phyloP scores from a whole-genome alignment of 2,888 invertebrate genomes.

The Serripes groenlandicus region DNA sequence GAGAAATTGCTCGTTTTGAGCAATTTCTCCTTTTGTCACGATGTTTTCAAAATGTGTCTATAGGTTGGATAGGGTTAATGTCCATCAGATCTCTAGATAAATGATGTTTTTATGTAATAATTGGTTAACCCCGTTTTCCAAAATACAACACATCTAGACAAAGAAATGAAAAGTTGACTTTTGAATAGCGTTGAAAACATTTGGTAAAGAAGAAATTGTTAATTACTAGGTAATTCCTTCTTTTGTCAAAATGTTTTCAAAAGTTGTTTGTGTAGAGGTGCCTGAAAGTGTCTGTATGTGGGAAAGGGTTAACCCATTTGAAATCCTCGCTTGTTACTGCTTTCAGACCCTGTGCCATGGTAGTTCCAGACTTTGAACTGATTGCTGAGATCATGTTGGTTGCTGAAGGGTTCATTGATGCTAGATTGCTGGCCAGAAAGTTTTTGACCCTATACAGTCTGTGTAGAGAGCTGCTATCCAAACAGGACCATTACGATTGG shows the following conservation, averaged over 20 bases:
- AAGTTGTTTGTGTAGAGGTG: background rate
- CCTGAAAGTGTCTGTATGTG: background rate
- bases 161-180: no score
- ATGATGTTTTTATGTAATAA: no score
- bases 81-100: no score
- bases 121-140: no score
- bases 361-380: conserved; percentile 98
- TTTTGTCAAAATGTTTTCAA: background rate
- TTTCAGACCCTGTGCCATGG: conserved; percentile 98
- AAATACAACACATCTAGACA: no score
- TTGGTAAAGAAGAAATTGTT: conserved; percentile 3
- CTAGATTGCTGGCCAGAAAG: conserved; percentile 95
- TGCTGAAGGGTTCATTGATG: conserved; percentile 98
- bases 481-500: conserved; percentile 98
- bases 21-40: no score
- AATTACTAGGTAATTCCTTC: background rate
- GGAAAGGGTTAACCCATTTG: background rate
- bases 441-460: conserved; percentile 98
- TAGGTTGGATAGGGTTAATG: no score
- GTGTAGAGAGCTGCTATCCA: conserved; percentile 96
- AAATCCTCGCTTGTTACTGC: conserved; percentile 18
- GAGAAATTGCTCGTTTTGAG: background rate
- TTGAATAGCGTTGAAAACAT: no score
- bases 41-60: no score
- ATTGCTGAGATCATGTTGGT: conserved; percentile 99